Evolutionary conservation across 2,113 vertebrate species (phyloP).

Genomic region (Fulica atra): DNA sequence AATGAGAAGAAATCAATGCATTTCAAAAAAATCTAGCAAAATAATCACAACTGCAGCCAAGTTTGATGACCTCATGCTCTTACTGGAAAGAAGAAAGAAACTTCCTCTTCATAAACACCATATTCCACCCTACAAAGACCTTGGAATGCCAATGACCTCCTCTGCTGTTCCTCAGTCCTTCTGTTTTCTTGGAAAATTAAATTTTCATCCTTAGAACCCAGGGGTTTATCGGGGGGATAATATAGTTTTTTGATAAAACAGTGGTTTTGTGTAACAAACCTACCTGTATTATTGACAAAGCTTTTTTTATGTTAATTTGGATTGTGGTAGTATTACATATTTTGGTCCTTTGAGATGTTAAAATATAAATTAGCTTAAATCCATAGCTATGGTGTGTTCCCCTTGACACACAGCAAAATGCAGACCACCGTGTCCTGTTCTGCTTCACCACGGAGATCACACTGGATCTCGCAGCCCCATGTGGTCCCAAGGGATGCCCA

Average conservation of each 20-base stretch:
- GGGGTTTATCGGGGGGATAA: rapidly evolving
- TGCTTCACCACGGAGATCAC: neutral
- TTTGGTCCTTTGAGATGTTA: neutral
- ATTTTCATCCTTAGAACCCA: neutral
- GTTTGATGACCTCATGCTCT: neutral
- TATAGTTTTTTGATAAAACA: neutral
- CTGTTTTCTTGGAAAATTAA: neutral
- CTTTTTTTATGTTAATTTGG: neutral
- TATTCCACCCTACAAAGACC: neutral
- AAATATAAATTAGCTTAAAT: neutral
- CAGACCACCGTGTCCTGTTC: neutral
- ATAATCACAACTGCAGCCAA: neutral
- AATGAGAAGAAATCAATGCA: neutral
- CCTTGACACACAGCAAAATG: neutral
- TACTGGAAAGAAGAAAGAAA: neutral
- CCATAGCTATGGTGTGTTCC: neutral
- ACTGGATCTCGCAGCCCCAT: neutral
- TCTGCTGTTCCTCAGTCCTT: neutral
- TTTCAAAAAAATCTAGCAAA: neutral
- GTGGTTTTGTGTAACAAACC: neutral
- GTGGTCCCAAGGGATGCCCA: neutral
- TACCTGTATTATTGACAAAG: neutral
- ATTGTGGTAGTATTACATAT: neutral
- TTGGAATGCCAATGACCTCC: neutral
- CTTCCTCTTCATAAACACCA: neutral